Percentiles rank a stretch among this genome's conserved stretches.
Conservation (phyloP, 2,888 invertebrate species). For the Laothoe populi region DNA sequence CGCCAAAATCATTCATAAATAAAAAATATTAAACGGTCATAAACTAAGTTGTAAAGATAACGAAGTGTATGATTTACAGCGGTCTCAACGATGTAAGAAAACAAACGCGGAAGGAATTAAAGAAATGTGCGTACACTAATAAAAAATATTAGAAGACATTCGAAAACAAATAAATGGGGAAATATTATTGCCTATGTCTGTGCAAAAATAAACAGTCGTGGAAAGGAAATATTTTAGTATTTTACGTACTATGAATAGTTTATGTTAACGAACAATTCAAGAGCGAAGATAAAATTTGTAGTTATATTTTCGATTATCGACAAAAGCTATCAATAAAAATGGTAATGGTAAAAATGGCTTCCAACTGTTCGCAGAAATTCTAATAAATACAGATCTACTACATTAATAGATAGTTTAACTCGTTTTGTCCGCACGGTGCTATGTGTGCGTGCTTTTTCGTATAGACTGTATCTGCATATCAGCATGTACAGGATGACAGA, state of each 20-base stretch:
- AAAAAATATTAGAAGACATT: slow-evolving; percentile 15
- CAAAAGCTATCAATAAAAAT: no score
- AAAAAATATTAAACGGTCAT: slow-evolving; percentile 8
- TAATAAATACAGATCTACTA: no score
- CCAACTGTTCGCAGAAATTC: no score
- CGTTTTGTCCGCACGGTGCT: no score
- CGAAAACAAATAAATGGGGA: slow-evolving; percentile 13
- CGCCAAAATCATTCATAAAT: neutral
- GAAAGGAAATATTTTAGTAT: neutral
- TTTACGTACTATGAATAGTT: neutral
- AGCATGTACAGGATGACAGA: no score
- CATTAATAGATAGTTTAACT: no score
- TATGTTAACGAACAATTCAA: neutral
- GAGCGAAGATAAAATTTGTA: no score
- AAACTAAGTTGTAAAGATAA: slow-evolving; percentile 2
- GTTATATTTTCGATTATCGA: no score
- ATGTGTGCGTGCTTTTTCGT: no score
- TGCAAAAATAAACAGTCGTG: neutral
- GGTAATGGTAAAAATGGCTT: no score
- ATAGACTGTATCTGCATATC: no score
- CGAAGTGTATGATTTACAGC: slow-evolving; percentile 20
- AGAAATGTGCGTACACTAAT: slow-evolving; percentile 19
- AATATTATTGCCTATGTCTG: slow-evolving; percentile 15
- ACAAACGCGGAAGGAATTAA: slow-evolving; percentile 14
- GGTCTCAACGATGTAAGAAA: slow-evolving; percentile 15